Evolutionary conservation across 1,140 invertebrate genomes (phyloP), one percentile per base, ranked within the genome.

Genomic region (Drosophila bocki): DNA sequence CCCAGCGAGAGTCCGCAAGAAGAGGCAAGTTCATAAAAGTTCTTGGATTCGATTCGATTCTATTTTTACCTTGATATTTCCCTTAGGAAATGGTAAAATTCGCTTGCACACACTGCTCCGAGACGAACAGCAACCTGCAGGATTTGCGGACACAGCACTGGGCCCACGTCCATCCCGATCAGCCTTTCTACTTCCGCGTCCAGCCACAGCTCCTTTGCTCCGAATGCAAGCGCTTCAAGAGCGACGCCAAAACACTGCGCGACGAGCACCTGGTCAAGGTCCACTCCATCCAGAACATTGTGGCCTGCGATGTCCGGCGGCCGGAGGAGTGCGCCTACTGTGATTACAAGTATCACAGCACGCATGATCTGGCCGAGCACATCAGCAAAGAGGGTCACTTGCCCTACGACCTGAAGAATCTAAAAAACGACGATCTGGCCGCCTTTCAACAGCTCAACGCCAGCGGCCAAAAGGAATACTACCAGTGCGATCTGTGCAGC

Each of bases 131-230:
- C 32, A 47, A 63, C n/a, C 37, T 81, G 3, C 9, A n/a, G 22
- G 50, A 75, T 1, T 42, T 88, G n/a, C 69, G 69, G n/a, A 39
- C 29, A 15, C 33, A 90, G 15, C 84, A 88, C 58, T 87, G 80
- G 65, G 32, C 69, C 2, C 3, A 8, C 2, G 13, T 7, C 12
- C 84, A 88, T 62, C n/a, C 60, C 7, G 65, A 81, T 2, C 54
- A 59, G 39, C 74, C 84, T 0, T 88, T 88, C 51, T 84, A 75
- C 19, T 88, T 88, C 45, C 72, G 69, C 8, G 81, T 81, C 3
- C 85, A 90, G 19, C 78, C 77, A 8, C 58, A 65, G 19, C 48
- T 88, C 0, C 62, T 76, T 22, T 88, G 84, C 29, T 56, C 62
- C 3, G 33, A 42, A 3, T 88, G 84, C 62, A 61, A 56, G 13